Conservation (phyloP, 2,888 invertebrate genomes). For the Andrena flavipes region DNA sequence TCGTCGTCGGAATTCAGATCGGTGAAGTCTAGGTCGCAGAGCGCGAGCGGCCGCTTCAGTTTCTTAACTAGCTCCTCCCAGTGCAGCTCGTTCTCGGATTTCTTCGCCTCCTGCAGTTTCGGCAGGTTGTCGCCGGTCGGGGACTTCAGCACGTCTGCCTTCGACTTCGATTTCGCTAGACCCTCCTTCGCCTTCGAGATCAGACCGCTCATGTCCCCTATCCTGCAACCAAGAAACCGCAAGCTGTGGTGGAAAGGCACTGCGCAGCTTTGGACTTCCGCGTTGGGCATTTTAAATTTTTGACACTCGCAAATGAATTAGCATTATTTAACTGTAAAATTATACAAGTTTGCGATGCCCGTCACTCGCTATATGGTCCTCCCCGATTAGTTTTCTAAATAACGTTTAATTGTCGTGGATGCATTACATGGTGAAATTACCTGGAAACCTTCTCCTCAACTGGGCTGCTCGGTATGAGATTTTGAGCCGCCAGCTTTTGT, state of each 20-base stretch:
- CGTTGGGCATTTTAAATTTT: background rate
- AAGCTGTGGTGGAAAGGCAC: background rate
- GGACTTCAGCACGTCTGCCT: slow-evolving; percentile 91
- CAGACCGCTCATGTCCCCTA: slow-evolving; percentile 94
- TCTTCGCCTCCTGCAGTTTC: slow-evolving; percentile 90
- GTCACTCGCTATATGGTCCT: too few relatives aligned
- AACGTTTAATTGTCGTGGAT: background rate
- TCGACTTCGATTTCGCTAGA: slow-evolving; percentile 93
- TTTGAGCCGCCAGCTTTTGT: slow-evolving; percentile 92
- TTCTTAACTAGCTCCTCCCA: slow-evolving; percentile 96
- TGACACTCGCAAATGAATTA: too few relatives aligned
- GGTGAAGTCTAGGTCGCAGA: slow-evolving; percentile 98
- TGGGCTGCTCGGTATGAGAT: slow-evolving; percentile 86
- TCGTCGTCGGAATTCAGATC: slow-evolving; percentile 96
- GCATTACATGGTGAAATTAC: slow-evolving; percentile 70
- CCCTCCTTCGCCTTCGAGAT: slow-evolving; percentile 98
- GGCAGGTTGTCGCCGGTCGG: slow-evolving; percentile 89
- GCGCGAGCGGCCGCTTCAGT: slow-evolving; percentile 90
- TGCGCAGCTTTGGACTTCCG: background rate
- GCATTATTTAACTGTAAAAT: too few relatives aligned
- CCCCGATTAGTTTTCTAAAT: background rate
- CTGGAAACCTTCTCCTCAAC: slow-evolving; percentile 84
- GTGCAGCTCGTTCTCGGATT: slow-evolving; percentile 96
- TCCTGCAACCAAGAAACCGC: slow-evolving; percentile 82
- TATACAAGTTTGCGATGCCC: too few relatives aligned